Conservation (phyloP, 2,113 vertebrate species). For the Hassar affinis region DNA sequence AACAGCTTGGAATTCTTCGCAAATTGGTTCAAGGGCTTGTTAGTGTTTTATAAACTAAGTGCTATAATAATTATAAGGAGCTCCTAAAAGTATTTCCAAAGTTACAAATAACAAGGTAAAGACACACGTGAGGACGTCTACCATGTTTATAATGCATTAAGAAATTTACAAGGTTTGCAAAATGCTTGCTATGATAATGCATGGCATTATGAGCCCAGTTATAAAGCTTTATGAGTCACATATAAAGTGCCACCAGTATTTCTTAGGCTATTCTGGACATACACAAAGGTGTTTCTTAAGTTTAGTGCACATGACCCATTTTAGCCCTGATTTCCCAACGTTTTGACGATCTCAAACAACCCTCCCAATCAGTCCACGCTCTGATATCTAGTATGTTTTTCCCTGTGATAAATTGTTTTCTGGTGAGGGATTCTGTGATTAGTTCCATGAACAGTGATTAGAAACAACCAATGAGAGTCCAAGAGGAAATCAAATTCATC, state of each 20-base stretch:
- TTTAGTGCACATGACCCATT: background rate
- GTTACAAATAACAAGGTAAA: background rate
- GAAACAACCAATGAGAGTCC: background rate
- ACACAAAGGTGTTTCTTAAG: background rate
- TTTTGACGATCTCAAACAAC: background rate
- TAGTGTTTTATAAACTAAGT: background rate
- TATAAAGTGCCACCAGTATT: background rate
- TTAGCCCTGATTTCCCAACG: background rate
- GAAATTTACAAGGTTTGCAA: background rate
- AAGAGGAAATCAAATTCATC: background rate
- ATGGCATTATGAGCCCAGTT: background rate
- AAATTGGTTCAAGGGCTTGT: background rate
- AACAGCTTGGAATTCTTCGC: background rate
- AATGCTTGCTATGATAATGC: background rate
- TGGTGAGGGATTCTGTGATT: background rate
- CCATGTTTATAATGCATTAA: background rate
- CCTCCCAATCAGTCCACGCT: background rate
- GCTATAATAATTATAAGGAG: background rate
- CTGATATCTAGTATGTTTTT: background rate
- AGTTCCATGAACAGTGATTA: background rate
- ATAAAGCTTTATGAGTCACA: conserved; percentile 1
- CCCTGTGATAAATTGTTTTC: background rate
- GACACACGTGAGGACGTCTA: background rate
- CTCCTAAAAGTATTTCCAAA: background rate
- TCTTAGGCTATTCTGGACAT: background rate